Evolutionary conservation across 2,113 vertebrate species (phyloP), one percentile per base, ranked within the genome.

Genomic region (Grammomys surdaster): DNA sequence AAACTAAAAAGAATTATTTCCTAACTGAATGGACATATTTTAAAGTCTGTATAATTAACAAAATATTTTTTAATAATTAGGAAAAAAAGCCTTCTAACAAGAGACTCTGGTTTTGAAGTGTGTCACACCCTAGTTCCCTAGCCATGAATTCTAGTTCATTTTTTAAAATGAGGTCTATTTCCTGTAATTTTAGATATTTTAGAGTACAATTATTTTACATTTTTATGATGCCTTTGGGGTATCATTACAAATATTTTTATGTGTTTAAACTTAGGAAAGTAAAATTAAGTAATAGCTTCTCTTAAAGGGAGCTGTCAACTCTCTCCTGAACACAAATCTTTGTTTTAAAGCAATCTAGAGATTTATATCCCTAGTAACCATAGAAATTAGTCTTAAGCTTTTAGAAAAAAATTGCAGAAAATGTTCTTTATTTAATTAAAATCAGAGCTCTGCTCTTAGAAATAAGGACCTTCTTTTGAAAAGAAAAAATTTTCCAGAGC

Each of bases 171-270:
- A 97, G 97, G 91, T 95, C 95, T 88, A 97, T 97, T 98, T 98
- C 97, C 98, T 98, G 98, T 97, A 98, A 98, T 98, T 98, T 98
- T 97, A 94, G 98, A 97, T 98, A 98, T 98, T 98, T 98, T 96
- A 97, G 96, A 97, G 93, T 91, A 96, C 88, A 98, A 98, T 98
- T 98, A 98, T 98, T 98, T 98, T 98, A 98, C 95, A 97, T 98
- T 98, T 98, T 98, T 98, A 99, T 98, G 98, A 98, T 98, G 98
- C 98, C 98, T 98, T 98, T 98, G 98, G 98, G 98, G 97, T 98
- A 98, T 97, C 97, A 98, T 97, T 98, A 98, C 96, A 98, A 98
- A 98, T 98, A 98, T 98, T 98, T 98, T 98, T 98, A 98, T 97
- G 97, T 97, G 97, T 98, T 99, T 98, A 98, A 98, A 98, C 96